Conservation (phyloP, 2,888 invertebrate genomes). For the Cephus nigrinus region DNA sequence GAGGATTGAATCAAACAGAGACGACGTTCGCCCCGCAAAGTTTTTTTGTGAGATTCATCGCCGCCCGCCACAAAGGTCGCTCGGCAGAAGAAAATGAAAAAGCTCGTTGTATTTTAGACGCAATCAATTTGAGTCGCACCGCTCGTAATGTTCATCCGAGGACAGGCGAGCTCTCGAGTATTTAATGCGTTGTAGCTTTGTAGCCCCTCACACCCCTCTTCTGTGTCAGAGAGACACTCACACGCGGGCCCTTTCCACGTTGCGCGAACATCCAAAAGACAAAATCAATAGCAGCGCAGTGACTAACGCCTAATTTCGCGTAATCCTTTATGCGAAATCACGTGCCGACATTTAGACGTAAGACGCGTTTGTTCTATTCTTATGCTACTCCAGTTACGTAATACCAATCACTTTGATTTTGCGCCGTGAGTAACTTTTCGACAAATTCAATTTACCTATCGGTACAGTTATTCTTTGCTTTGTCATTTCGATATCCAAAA, state of each 20-base stretch:
- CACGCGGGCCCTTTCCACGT: constrained; percentile 12
- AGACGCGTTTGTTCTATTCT: neutral
- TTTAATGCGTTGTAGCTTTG: constrained; percentile 60
- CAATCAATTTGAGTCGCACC: constrained; percentile 49
- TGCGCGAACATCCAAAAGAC: constrained; percentile 53
- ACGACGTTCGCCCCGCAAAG: neutral
- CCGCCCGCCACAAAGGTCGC: constrained; percentile 38
- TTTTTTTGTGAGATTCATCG: constrained; percentile 30
- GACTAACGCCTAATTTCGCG: constrained; percentile 47
- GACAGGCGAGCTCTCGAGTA: constrained; percentile 52
- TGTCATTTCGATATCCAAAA: neutral
- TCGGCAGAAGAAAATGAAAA: constrained; percentile 32
- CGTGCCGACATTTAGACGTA: constrained; percentile 4
- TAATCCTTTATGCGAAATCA: constrained; percentile 34
- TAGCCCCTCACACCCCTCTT: constrained; percentile 32
- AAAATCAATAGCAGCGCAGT: constrained; percentile 61
- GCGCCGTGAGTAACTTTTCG: neutral
- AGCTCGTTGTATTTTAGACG: constrained; percentile 48
- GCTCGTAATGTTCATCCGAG: constrained; percentile 43
- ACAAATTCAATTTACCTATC: neutral
- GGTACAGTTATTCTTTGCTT: neutral
- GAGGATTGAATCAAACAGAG: neutral
- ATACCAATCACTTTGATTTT: neutral
- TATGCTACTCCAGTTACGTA: neutral
- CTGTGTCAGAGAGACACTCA: constrained; percentile 19